Conservation (phyloP, 2,797 vertebrate genomes). For the Pipistrellus pipistrellus region DNA sequence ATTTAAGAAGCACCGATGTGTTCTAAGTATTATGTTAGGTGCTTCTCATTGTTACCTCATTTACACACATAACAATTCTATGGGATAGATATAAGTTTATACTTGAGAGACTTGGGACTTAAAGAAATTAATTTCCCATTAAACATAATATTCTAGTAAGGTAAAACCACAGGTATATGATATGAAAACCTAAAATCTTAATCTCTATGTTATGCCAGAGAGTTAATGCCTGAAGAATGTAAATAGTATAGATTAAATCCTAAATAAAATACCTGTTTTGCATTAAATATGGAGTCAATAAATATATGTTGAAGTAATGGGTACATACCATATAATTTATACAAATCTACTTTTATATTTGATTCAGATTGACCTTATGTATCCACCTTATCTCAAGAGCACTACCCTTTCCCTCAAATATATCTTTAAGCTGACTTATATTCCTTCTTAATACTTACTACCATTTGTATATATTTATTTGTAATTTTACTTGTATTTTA, state of each 20-base stretch:
- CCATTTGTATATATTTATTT: not conserved
- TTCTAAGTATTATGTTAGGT: not conserved
- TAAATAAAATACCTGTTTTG: not conserved
- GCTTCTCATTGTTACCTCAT: not conserved
- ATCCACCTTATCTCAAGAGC: not conserved
- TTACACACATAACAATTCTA: not conserved
- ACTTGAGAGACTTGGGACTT: not conserved
- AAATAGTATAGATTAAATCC: not conserved
- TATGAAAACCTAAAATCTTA: not conserved
- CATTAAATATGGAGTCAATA: not conserved
- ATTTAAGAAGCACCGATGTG: not conserved
- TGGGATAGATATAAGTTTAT: not conserved
- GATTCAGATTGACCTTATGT: not conserved
- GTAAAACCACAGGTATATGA: not conserved
- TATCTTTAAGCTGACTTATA: conserved; percentile 1
- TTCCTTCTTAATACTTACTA: not conserved
- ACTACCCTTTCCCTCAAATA: not conserved
- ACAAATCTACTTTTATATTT: not conserved
- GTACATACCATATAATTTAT: not conserved
- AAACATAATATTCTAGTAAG: not conserved
- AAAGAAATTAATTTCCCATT: not conserved
- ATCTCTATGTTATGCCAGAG: not conserved
- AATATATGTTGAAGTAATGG: not conserved
- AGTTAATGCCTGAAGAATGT: not conserved
- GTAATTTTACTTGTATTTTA: not conserved